Percentiles rank a stretch among this genome's conserved stretches.
phyloP scores from a whole-genome alignment of 2,797 vertebrate genomes.

The Benthosema pterotum region DNA sequence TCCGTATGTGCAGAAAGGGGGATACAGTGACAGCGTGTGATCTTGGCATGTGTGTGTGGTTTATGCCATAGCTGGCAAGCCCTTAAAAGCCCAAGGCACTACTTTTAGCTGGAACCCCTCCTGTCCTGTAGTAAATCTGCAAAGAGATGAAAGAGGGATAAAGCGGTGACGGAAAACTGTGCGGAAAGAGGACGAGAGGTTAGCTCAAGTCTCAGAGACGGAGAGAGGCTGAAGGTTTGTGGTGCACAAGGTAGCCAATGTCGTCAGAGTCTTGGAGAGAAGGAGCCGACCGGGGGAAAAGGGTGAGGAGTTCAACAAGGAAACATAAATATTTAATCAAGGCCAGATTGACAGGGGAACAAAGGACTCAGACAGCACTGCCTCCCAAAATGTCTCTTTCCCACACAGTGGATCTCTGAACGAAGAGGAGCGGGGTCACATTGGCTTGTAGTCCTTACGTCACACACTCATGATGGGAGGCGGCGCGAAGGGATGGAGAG shows the following conservation, averaged over 20 bases:
- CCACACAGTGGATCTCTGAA: slow-evolving; percentile 45
- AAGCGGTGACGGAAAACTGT: slow-evolving; percentile 55
- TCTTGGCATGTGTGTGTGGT: too few relatives aligned
- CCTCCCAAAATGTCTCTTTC: slow-evolving; percentile 56
- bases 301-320: slow-evolving; percentile 75
- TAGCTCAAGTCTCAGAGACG: slow-evolving; percentile 2
- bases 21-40: too few relatives aligned
- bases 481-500: background rate
- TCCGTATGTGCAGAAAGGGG: too few relatives aligned
- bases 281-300: slow-evolving; percentile 58
- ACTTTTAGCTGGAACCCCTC: slow-evolving; percentile 44
- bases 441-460: background rate
- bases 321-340: slow-evolving; percentile 83
- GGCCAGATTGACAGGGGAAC: slow-evolving; percentile 79
- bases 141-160: slow-evolving; percentile 60
- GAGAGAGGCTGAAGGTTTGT: slow-evolving; percentile 33
- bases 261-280: slow-evolving; percentile 64
- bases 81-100: slow-evolving; percentile 10
- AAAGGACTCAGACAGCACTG: slow-evolving; percentile 61
- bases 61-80: too few relatives aligned
- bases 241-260: slow-evolving; percentile 48
- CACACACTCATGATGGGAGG: background rate
- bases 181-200: slow-evolving; percentile 63
- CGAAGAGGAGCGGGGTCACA: slow-evolving; percentile 12
- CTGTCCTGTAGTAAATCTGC: slow-evolving; percentile 60